A percentile compares a stretch with the other conserved stretches of the same genome.
Conservation (phyloP, 2,113 vertebrate species). For the Dromaius novaehollandiae region DNA sequence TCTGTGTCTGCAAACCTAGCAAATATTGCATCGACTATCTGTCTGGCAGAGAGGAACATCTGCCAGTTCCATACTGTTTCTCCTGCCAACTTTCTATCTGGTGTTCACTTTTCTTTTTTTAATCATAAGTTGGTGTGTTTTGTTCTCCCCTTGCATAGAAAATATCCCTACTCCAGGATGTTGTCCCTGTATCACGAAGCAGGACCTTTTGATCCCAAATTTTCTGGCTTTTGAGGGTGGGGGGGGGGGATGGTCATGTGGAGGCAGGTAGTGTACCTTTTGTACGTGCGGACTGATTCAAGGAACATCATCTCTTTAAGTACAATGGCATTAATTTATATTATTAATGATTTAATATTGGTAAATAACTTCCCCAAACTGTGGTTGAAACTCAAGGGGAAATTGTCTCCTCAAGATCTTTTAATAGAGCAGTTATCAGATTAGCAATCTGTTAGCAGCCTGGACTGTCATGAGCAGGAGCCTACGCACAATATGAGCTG, state of each 20-base stretch:
- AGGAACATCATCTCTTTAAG: background rate
- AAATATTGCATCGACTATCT: background rate
- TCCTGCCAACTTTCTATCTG: background rate
- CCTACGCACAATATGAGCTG: slow-evolving; percentile 74
- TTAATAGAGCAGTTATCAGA: slow-evolving; percentile 72
- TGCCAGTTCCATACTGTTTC: background rate
- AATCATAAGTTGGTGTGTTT: background rate
- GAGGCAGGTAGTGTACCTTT: background rate
- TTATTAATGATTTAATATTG: slow-evolving; percentile 20
- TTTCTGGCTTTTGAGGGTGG: background rate
- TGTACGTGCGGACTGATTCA: background rate
- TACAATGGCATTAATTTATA: background rate
- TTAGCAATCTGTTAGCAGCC: slow-evolving; percentile 75
- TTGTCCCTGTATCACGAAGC: background rate
- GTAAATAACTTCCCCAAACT: slow-evolving; percentile 12
- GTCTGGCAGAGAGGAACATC: background rate
- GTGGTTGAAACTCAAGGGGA: slow-evolving; percentile 19
- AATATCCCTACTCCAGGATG: background rate
- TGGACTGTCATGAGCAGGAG: slow-evolving; percentile 65
- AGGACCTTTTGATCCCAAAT: background rate
- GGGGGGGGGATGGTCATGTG: background rate
- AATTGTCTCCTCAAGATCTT: slow-evolving; percentile 57
- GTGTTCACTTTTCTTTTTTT: background rate
- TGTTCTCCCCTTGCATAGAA: background rate
- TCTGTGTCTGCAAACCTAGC: background rate